Conservation (phyloP, 1,140 invertebrate genomes). For the Caenorhabditis briggsae region DNA sequence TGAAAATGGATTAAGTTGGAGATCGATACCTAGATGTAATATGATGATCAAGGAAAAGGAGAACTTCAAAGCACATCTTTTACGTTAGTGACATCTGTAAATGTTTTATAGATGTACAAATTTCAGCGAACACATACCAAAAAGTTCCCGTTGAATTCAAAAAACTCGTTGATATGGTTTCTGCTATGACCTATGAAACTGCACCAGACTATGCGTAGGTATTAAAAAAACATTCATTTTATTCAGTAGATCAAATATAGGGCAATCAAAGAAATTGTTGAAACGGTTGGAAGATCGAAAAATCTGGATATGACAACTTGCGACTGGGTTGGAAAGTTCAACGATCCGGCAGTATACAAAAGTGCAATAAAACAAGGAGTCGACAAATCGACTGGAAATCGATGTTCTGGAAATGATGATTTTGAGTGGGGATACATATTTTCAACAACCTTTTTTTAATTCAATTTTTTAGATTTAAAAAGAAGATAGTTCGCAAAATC, state of each 20-base stretch:
- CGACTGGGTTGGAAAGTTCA: slow-evolving; percentile 14
- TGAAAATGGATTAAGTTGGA: neutral
- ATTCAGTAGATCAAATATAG: neutral
- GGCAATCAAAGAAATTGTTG: slow-evolving; percentile 19
- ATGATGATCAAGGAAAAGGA: slow-evolving; percentile 43
- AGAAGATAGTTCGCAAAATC: neutral
- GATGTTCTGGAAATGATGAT: neutral
- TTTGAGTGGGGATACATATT: slow-evolving; percentile 8
- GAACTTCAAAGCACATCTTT: neutral
- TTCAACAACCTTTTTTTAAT: too few species aligned
- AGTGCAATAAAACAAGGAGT: neutral
- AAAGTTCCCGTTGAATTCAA: slow-evolving; percentile 16
- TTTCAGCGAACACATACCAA: slow-evolving; percentile 18
- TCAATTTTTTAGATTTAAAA: neutral
- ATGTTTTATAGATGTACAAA: neutral
- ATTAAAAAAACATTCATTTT: too few species aligned
- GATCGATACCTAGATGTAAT: neutral
- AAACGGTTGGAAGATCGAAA: neutral
- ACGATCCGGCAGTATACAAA: neutral
- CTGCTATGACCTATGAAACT: neutral
- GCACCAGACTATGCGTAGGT: slow-evolving; percentile 1
- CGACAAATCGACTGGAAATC: neutral
- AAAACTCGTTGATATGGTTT: slow-evolving; percentile 30
- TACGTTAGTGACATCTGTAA: neutral
- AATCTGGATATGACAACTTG: neutral